Base-by-base conservation (phyloP, 2,888 invertebrate genomes). In the Spisula subtruncata region DNA sequence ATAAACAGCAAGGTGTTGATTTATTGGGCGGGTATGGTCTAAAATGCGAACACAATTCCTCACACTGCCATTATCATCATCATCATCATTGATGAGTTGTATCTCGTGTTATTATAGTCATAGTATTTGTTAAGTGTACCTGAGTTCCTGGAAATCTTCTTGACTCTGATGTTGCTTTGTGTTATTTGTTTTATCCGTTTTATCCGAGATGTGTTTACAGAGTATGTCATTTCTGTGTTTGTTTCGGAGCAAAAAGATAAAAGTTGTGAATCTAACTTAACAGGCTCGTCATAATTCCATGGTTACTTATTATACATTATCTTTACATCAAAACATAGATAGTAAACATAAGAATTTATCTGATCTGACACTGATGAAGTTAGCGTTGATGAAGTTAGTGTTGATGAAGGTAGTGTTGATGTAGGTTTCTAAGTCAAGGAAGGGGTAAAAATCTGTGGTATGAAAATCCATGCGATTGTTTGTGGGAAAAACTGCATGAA, bases 1-100 rank as follows among this genome's bases (percentile, higher is more conserved):
- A 79, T 88, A 88, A 88, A 88, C 83, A 88, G 46, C 29, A 84
- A 32, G 56, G 51, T 85, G 85, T 85, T 85, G 79, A 56, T 85
- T 54, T 80, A 79, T 80, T 51, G 35, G 85, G 41, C 54, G 80
- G 80, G 85, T 80, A 85, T 56, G 75, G 85, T 85, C 14, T 85
- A 80, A 85, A 54, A 20, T 80, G 56, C 54, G 29, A 85, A 85
- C 85, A 54, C 16, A 35, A 35, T 18, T 75, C 75, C 32, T 16
- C 16, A 12, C n/a, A 41, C 16, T 85, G 56, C 29, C 79, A n/a
- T 35, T 35, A 75, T 66, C 79, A 80, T 56, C 80, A 56, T 80
- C 80, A 85, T 71, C 32, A 35, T 75, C 75, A 75, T 75, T 20
- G 2, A 2, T 18, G 16, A 18, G 32, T 32, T 46, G 32, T 46